phyloP scores from a whole-genome alignment of 2,888 invertebrate species.

The Lasioglossum leucozonium region DNA sequence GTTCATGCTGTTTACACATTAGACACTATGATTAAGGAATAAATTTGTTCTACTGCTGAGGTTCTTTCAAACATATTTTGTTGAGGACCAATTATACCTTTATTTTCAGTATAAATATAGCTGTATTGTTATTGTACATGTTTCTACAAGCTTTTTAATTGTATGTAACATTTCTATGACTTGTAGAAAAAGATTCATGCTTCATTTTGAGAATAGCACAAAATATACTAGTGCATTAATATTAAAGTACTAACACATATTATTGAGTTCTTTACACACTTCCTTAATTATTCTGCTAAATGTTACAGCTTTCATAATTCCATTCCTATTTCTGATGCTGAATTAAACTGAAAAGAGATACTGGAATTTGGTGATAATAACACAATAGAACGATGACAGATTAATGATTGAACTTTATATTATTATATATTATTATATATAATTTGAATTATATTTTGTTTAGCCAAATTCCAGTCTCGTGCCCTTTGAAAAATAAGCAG shows the following conservation, averaged over 20 bases:
- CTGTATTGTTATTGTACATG: slow-evolving; percentile 50
- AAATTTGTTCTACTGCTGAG: slow-evolving; percentile 40
- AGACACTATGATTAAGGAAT: slow-evolving; percentile 52
- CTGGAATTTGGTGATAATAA: slow-evolving; percentile 76
- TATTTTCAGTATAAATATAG: slow-evolving; percentile 38
- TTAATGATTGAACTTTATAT: not conserved
- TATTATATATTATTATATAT: not conserved
- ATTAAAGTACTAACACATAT: slow-evolving; percentile 57
- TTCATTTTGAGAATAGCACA: slow-evolving; percentile 49
- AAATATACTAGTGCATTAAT: slow-evolving; percentile 65
- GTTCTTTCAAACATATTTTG: slow-evolving; percentile 32
- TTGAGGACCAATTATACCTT: slow-evolving; percentile 45
- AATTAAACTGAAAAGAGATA: slow-evolving; percentile 68
- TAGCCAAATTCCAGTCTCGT: slow-evolving; percentile 83
- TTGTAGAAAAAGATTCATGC: slow-evolving; percentile 65
- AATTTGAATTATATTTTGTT: slow-evolving; percentile 11
- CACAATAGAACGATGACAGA: slow-evolving; percentile 15
- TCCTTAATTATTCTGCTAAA: slow-evolving; percentile 40
- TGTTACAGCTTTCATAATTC: slow-evolving; percentile 51
- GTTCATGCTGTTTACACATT: slow-evolving; percentile 68
- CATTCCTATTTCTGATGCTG: slow-evolving; percentile 60
- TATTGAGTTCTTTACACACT: slow-evolving; percentile 27
- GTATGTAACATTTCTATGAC: slow-evolving; percentile 49
- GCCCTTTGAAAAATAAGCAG: slow-evolving; percentile 84
- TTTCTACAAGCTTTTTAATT: slow-evolving; percentile 59